Evolutionary conservation across 2,797 vertebrate genomes (phyloP).

Genomic region (Enteromius radiatus): DNA sequence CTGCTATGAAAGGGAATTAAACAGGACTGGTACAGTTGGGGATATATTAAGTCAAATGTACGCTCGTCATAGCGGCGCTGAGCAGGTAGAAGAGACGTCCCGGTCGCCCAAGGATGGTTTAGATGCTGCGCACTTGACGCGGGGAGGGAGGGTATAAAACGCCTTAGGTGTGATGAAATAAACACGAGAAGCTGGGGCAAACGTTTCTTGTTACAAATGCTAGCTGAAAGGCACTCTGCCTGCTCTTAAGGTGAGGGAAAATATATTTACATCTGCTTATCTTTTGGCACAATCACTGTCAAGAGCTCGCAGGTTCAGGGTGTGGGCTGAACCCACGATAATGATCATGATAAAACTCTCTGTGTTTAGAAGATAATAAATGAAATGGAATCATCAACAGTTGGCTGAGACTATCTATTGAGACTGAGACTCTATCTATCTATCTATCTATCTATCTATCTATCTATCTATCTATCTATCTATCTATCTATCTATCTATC

Average conservation of each 20-base stretch:
- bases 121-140: slow-evolving; percentile 75
- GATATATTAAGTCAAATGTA: slow-evolving; percentile 93
- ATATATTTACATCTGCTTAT: slow-evolving; percentile 88
- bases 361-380: neutral
- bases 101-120: slow-evolving; percentile 89
- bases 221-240: slow-evolving; percentile 86
- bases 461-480: neutral
- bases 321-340: slow-evolving; percentile 75
- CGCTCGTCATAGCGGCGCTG: slow-evolving; percentile 85
- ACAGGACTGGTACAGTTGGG: slow-evolving; percentile 85
- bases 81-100: slow-evolving; percentile 84
- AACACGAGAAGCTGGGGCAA: slow-evolving; percentile 85
- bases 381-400: slow-evolving; percentile 59
- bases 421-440: neutral
- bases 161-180: slow-evolving; percentile 97
- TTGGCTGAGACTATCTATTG: slow-evolving; percentile 21
- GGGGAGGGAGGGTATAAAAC: slow-evolving; percentile 75
- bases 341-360: slow-evolving; percentile 67
- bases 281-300: slow-evolving; percentile 59
- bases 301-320: slow-evolving; percentile 71
- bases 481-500: fast-evolving
- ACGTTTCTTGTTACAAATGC: slow-evolving; percentile 89
- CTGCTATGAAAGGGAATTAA: slow-evolving; percentile 90
- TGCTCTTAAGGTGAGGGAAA: slow-evolving; percentile 81
- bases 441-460: neutral